Evolutionary conservation across 2,888 invertebrate genomes (phyloP).

Genomic region (Chrysolina oricalcia): DNA sequence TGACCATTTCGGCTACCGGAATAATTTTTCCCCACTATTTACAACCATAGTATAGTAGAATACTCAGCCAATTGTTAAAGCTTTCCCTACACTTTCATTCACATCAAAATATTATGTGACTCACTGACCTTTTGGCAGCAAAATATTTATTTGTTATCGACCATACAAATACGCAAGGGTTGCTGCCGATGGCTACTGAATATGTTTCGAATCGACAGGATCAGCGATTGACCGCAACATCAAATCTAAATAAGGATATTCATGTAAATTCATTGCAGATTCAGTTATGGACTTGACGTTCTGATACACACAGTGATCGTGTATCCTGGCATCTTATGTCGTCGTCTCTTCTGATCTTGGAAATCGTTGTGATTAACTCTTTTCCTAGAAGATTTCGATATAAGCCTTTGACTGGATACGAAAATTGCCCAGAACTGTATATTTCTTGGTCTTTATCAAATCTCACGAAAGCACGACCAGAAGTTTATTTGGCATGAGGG

Average conservation of each 20-base stretch:
- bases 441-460: constrained; percentile 7
- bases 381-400: background rate
- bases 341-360: background rate
- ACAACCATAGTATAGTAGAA: background rate
- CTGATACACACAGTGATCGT: background rate
- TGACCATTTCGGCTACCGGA: constrained; percentile 4
- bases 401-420: background rate
- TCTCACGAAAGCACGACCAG: background rate
- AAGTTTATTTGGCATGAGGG: too few species aligned
- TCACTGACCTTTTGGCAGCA: background rate
- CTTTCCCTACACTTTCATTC: background rate
- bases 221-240: too few species aligned
- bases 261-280: background rate
- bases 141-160: background rate
- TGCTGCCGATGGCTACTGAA: too few species aligned
- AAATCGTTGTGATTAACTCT: background rate
- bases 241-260: background rate
- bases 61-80: background rate
- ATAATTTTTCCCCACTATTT: background rate
- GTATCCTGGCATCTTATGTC: background rate
- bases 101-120: background rate
- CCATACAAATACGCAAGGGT: too few species aligned
- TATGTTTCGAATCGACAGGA: too few species aligned
- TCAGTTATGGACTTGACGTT: background rate
- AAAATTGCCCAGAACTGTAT: constrained; percentile 6